phyloP scores from a whole-genome alignment of 2,888 invertebrate species.

The Nomada flava region DNA sequence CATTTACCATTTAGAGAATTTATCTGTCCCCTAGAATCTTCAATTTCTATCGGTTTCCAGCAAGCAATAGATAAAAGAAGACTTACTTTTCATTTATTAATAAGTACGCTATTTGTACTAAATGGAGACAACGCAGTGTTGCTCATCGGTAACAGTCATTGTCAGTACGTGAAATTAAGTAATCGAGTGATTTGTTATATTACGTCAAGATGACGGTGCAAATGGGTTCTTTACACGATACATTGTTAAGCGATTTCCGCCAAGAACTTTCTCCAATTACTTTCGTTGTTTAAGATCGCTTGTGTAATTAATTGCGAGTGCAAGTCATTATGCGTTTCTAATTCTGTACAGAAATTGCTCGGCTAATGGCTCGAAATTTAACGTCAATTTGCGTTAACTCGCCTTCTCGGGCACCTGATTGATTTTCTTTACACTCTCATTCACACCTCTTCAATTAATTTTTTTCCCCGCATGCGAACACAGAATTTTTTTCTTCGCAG shows the following conservation, averaged over 20 bases:
- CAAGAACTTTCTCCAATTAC: not conserved
- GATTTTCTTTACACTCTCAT: not conserved
- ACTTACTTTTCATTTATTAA: no score
- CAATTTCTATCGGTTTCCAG: no score
- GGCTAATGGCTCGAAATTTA: not conserved
- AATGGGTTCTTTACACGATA: not conserved
- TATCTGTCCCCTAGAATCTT: no score
- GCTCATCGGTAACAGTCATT: no score
- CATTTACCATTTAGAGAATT: no score
- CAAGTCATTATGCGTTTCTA: not conserved
- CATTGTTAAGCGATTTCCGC: not conserved
- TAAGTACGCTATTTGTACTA: no score
- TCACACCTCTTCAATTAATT: not conserved
- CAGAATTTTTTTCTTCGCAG: not conserved
- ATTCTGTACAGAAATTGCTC: not conserved
- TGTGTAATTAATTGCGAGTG: not conserved
- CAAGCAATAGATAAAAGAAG: no score
- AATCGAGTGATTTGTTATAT: not conserved
- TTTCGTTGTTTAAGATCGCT: not conserved
- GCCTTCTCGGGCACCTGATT: not conserved
- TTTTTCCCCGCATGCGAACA: not conserved
- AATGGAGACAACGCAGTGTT: no score
- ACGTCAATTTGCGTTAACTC: not conserved
- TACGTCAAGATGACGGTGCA: not conserved
- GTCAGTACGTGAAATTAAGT: not conserved